These are phyloP conservation scores for Elephantulus edwardii DNA, from an alignment of 2,113 vertebrate genomes.

Conservation along the genomic window DNA sequence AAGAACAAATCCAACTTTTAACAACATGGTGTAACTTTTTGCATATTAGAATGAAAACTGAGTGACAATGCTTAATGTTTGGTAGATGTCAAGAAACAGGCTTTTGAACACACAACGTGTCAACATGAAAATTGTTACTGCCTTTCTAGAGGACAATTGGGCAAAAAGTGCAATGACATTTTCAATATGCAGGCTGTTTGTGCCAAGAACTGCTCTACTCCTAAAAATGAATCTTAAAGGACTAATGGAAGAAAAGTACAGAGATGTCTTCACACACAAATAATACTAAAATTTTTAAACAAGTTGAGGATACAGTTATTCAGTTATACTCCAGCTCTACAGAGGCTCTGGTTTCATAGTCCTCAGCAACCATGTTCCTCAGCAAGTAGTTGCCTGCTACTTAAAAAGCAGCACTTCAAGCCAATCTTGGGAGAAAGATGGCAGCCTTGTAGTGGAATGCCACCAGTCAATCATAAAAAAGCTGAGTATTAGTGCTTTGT, in stretches of 20 bases:
- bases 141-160: not conserved
- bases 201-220: not conserved
- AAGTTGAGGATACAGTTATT: not conserved
- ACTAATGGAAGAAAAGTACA: not conserved
- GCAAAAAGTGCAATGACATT: not conserved
- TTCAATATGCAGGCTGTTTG: not conserved
- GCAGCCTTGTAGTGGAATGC: not conserved
- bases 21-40: not conserved
- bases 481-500: not conserved
- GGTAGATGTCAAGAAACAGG: not conserved
- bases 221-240: not conserved
- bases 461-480: not conserved
- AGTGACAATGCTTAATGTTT: no score
- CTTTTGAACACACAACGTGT: not conserved
- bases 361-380: no score
- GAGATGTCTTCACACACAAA: no score
- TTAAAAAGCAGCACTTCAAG: no score
- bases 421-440: no score
- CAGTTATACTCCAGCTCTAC: no score
- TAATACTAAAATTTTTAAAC: not conserved
- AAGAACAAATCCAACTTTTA: not conserved
- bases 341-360: no score
- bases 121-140: rapidly evolving
- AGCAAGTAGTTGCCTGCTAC: no score
- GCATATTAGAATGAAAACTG: not conserved